A percentile compares a stretch with the other conserved stretches of the same genome.
Conservation (phyloP, 2,797 vertebrate species). For the Okamejei kenojei region DNA sequence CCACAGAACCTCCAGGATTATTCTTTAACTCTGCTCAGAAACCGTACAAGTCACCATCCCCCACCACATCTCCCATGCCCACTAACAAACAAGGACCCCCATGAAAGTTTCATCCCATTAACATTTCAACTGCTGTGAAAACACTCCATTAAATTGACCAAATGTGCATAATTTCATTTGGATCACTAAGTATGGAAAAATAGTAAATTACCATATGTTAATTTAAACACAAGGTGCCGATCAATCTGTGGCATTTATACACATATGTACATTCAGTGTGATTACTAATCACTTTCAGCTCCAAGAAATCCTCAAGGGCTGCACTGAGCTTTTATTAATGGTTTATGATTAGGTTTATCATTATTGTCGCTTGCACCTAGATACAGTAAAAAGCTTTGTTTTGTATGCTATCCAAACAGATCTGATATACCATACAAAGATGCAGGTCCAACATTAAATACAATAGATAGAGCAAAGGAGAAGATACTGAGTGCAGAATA, state of each 20-base stretch:
- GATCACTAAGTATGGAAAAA: neutral
- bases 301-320: neutral
- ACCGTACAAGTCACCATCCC: neutral
- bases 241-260: neutral
- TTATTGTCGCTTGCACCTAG: too few species aligned
- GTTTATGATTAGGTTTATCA: too few species aligned
- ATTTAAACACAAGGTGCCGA: neutral
- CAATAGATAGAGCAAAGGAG: too few species aligned
- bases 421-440: too few species aligned
- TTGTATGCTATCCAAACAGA: too few species aligned
- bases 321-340: neutral
- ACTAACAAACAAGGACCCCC: neutral
- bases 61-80: too few species aligned
- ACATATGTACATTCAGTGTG: neutral
- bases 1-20: neutral
- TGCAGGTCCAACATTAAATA: too few species aligned
- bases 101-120: neutral
- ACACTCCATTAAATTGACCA: neutral
- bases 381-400: too few species aligned
- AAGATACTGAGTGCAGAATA: too few species aligned
- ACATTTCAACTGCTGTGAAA: neutral
- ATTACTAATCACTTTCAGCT: neutral
- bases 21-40: neutral
- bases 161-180: neutral
- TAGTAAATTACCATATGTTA: neutral